Evolutionary conservation across 2,888 invertebrate genomes (phyloP), one percentile per base, ranked within the genome.

Genomic region (Metacarcinus magister): DNA sequence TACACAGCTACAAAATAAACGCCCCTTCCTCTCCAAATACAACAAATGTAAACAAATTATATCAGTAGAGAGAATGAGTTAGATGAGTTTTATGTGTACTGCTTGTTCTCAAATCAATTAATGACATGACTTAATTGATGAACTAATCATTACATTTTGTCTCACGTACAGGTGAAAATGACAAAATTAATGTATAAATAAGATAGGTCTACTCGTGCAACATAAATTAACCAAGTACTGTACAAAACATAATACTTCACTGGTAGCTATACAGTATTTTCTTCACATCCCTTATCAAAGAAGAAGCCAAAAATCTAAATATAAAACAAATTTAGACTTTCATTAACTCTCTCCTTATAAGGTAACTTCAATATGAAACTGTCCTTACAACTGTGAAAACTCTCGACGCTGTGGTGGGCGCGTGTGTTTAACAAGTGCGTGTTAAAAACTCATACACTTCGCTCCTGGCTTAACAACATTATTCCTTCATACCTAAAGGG

Each of bases 311-410:
- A 75, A 5, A 75, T 28, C 75, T 75, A 28, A 75, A 23, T n/a
- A n/a, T n/a, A 67, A 28, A 75, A 28, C 54, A n/a, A 75, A 75
- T 75, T n/a, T 28, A 75, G 10, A 75, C 23, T 10, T 8, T 28
- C 8, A 75, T 67, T n/a, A 87, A 3, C 32, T 19, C 19, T 87
- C 39, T 87, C 39, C 87, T 32, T 87, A 87, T 87, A 39, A 87
- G 87, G 87, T 13, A 32, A 87, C 87, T 32, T 87, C 87, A 87
- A 87, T 87, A 87, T 87, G 87, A 87, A 87, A 87, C 87, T 87
- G 87, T 87, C 87, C 39, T 87, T 87, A 87, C 39, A 39, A 19
- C 87, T 87, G 87, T 87, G 87, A 87, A 87, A 87, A 87, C 39
- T 3, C 39, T 3, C 16, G 28, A 10, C 16, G 3, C 16, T 10